Evolutionary conservation across 2,113 vertebrate species (phyloP).

Genomic region (Melospiza georgiana): DNA sequence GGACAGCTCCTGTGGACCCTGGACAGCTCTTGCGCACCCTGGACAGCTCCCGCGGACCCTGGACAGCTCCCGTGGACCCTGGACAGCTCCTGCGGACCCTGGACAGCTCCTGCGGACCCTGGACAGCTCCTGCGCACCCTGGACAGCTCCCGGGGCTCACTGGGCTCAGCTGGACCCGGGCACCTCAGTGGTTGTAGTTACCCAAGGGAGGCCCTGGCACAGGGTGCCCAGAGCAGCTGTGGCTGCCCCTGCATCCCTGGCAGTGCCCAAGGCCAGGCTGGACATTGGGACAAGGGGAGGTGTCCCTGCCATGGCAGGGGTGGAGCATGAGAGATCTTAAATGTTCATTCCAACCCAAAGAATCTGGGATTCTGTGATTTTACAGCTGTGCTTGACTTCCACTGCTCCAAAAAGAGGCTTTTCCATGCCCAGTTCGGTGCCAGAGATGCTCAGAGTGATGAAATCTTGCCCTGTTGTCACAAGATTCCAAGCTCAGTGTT

Average conservation of each 20-base stretch:
- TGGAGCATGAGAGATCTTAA: not conserved
- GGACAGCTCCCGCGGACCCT: too few relatives aligned
- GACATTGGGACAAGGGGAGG: not conserved
- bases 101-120: too few relatives aligned
- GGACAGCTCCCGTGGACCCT: too few relatives aligned
- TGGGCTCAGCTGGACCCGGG: accelerated
- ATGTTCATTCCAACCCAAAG: not conserved
- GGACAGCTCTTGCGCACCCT: too few relatives aligned
- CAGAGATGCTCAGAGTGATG: not conserved
- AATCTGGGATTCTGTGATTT: not conserved
- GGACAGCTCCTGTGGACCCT: too few relatives aligned
- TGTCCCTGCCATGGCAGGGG: not conserved
- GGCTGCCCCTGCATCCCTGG: not conserved
- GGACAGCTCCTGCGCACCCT: too few relatives aligned
- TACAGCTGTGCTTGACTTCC: not conserved
- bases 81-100: too few relatives aligned
- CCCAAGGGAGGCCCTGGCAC: not conserved
- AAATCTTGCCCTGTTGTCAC: not conserved
- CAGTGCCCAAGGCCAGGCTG: not conserved
- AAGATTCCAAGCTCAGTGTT: not conserved
- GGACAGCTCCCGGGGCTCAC: accelerated
- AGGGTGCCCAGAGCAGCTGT: not conserved
- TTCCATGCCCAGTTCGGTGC: not conserved
- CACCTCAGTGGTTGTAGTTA: accelerated
- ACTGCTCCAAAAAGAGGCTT: not conserved